phyloP scores from a whole-genome alignment of 2,888 invertebrate genomes.

The Lapara coniferarum region DNA sequence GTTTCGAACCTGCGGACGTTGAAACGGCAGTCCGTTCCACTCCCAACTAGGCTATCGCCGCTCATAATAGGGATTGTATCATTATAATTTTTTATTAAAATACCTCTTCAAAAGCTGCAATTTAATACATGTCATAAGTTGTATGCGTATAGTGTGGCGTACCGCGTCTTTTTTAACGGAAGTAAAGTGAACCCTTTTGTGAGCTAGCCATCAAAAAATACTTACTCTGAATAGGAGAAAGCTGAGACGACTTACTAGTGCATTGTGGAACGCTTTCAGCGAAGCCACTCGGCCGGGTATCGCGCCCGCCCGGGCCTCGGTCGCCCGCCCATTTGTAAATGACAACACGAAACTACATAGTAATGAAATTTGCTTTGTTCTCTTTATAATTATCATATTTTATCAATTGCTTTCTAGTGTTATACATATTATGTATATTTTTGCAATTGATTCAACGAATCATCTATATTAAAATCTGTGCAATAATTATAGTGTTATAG shows the following conservation, averaged over 20 bases:
- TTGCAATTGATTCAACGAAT: no score
- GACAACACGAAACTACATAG: constrained; percentile 32
- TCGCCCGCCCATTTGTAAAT: constrained; percentile 47
- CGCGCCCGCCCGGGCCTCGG: constrained; percentile 14
- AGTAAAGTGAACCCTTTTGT: constrained; percentile 30
- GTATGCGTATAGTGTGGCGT: not conserved
- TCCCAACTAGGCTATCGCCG: no score
- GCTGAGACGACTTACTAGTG: constrained; percentile 42
- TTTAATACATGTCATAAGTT: not conserved
- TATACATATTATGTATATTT: no score
- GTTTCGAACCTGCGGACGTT: no score
- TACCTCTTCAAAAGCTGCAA: constrained; percentile 1
- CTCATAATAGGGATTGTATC: no score
- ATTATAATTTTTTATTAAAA: no score
- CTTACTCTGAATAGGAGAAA: constrained; percentile 42
- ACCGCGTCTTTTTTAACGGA: not conserved
- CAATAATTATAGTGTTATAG: no score
- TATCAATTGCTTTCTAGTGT: not conserved
- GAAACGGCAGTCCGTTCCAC: no score
- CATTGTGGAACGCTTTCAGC: constrained; percentile 42
- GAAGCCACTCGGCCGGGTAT: constrained; percentile 34
- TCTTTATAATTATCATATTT: not conserved
- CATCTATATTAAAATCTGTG: no score
- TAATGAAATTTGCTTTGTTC: constrained; percentile 29
- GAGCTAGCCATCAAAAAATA: constrained; percentile 34